Percentiles rank a stretch among this genome's conserved stretches.
Evolutionary conservation across 2,797 vertebrate species (phyloP).

Genomic region (Antrozous pallidus): DNA sequence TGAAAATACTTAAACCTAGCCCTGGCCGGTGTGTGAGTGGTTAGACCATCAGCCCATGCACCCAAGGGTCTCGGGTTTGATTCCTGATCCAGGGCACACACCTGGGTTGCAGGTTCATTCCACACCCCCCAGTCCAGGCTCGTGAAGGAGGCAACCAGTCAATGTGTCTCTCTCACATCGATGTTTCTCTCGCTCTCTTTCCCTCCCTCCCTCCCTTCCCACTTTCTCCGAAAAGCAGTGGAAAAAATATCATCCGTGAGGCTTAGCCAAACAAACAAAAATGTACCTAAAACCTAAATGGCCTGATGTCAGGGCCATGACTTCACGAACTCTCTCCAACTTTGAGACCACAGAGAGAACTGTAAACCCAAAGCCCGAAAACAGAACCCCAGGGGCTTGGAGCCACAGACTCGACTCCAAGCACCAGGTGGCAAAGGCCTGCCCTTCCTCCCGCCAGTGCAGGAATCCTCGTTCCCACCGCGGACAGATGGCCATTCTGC

Average conservation of each 20-base stretch:
- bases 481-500: slow-evolving; percentile 49
- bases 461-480: slow-evolving; percentile 38
- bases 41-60: background rate
- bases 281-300: background rate
- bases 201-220: no score
- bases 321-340: background rate
- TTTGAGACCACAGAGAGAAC: background rate
- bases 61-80: background rate
- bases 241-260: no score
- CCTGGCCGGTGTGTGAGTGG: background rate
- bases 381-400: background rate
- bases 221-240: no score
- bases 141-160: background rate
- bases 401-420: background rate
- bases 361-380: background rate
- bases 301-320: background rate
- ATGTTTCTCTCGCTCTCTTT: background rate
- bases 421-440: background rate
- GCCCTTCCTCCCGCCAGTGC: background rate
- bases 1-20: background rate
- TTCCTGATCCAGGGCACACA: background rate
- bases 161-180: background rate
- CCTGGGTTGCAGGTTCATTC: no score
- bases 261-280: no score
- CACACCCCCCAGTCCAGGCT: background rate